phyloP scores from a whole-genome alignment of 2,797 vertebrate genomes.

The Melanotaenia parkinsoni region DNA sequence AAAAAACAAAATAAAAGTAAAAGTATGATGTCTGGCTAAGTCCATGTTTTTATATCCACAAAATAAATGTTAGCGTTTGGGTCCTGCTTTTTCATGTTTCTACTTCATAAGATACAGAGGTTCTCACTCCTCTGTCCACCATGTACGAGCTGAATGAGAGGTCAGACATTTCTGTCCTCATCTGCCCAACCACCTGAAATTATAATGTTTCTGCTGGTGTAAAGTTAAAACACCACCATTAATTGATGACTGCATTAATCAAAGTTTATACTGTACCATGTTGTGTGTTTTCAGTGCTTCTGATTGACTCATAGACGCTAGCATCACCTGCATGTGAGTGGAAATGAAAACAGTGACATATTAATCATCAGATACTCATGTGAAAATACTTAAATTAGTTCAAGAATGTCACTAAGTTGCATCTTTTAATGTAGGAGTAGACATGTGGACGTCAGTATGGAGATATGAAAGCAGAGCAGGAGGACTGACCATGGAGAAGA shows the following conservation, averaged over 20 bases:
- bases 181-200: background rate
- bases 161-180: background rate
- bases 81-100: background rate
- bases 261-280: constrained; percentile 1
- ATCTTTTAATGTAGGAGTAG: no score
- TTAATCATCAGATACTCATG: background rate
- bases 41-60: no score
- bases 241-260: no score
- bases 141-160: background rate
- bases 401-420: no score
- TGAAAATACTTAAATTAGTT: no score
- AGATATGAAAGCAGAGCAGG: background rate
- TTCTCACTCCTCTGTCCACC: background rate
- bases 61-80: no score
- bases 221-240: rapidly evolving
- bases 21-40: no score
- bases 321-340: background rate
- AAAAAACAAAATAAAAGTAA: no score
- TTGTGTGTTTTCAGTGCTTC: background rate
- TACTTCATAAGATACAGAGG: no score
- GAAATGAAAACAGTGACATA: background rate
- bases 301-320: constrained; percentile 3
- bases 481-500: background rate
- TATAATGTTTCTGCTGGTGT: background rate
- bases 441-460: background rate